Conservation (phyloP, 2,888 invertebrate genomes). For the Phalera bucephala region DNA sequence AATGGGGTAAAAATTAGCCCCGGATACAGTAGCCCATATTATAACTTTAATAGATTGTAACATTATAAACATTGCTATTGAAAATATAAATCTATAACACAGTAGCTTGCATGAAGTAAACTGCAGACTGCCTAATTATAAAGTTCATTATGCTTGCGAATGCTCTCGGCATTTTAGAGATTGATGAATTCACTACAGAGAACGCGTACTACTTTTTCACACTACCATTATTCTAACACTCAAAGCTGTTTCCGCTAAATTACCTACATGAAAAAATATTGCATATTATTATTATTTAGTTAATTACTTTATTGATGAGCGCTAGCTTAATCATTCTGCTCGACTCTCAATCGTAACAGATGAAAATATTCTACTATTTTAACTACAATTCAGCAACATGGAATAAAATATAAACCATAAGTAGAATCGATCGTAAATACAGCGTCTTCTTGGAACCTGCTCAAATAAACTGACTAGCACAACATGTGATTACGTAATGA, state of each 20-base stretch:
- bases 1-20: no score
- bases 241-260: constrained; percentile 63
- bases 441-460: constrained; percentile 30
- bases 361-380: constrained; percentile 25
- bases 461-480: constrained; percentile 50
- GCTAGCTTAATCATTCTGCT: constrained; percentile 37
- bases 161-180: constrained; percentile 39
- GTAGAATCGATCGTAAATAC: constrained; percentile 34
- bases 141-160: constrained; percentile 22
- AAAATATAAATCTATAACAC: no score
- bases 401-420: constrained; percentile 32
- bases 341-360: constrained; percentile 34
- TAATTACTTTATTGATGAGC: constrained; percentile 36
- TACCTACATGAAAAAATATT: constrained; percentile 74
- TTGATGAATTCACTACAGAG: constrained; percentile 47
- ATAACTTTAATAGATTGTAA: no score
- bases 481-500: constrained; percentile 28
- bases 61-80: not conserved
- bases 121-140: constrained; percentile 14
- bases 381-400: constrained; percentile 43
- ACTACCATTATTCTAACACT: constrained; percentile 60
- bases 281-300: constrained; percentile 43
- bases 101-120: constrained; percentile 14
- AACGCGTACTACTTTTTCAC: constrained; percentile 42
- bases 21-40: no score